Base-by-base conservation (phyloP, 2,888 invertebrate genomes). In the Plutella xylostella region DNA sequence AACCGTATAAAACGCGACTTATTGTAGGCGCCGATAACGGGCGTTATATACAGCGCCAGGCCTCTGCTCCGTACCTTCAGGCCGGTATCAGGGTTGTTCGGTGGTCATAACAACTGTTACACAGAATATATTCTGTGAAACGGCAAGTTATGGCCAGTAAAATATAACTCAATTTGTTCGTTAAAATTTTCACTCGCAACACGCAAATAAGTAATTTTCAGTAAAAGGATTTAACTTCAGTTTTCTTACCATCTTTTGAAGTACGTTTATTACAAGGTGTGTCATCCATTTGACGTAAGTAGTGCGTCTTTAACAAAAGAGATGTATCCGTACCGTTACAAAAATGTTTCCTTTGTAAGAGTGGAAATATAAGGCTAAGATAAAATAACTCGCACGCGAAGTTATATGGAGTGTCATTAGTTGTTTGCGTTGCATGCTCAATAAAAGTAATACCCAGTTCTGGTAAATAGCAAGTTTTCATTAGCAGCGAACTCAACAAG, bases 1-100 rank as follows among this genome's bases (percentile, higher is more conserved):
- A 83, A 80, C 79, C 78, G 68, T 82, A 84, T 84, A 83, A 84
- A 85, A 83, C 70, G 74, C 77, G 78, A 82, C 80, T 82, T 82
- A 80, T 83, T 83, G 80, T 79, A 75, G 73, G 71, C 75, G 72
- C 74, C 80, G 78, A 83, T 83, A 79, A 72, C 76, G 68, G 73
- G 73, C 76, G 69, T 71, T 78, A 72, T 55, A 55, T 69, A 80
- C 72, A 72, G 67, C 72, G 64, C 65, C 65, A 74, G 71, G 63
- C 70, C 66, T 65, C 62, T 63, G 63, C 67, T 68, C 63, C 63
- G 66, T 59, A 63, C 61, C 61, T 52, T 56, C 56, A 53, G 51
- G 20, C 18, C 37, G 19, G 19, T 37, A 37, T 20, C n/a, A n/a
- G n/a, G n/a, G n/a, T n/a, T n/a, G n/a, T n/a, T n/a, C n/a, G n/a